Base-by-base conservation (phyloP, 2,797 vertebrate species). In the Pogonophryne albipinna region DNA sequence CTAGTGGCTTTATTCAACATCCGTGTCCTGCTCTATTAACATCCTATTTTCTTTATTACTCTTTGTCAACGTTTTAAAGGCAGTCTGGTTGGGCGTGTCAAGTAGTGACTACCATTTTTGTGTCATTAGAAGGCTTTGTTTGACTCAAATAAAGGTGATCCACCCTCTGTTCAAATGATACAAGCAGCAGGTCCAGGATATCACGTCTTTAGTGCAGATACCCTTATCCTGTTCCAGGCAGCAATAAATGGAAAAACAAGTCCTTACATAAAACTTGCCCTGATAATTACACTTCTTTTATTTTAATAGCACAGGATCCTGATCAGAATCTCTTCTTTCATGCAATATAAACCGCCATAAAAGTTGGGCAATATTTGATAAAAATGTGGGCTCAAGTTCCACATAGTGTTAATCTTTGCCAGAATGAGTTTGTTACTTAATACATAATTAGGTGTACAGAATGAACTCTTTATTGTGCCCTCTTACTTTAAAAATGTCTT, bases 1-100 rank as follows among this genome's bases (percentile, higher is more conserved):
- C 85, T 74, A 52, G 27, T 69, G 63, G 74, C 82, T 88, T 91
- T 86, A 87, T 90, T 90, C 87, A 90, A 93, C 91, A 94, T 94
- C 93, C 92, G 92, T 91, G 85, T 94, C 81, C 89, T 91, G 89
- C 79, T 91, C 82, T 86, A 85, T 84, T 84, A 80, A 92, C 87
- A 89, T 93, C 93, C 92, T 93, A 90, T 91, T 91, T 92, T 89
- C 83, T 87, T 93, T 91, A 91, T 90, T 89, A 56, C 77, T 79
- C 86, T 87, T 92, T 92, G 90, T 89, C 86, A 91, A 86, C 76
- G 65, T 90, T 91, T 92, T 88, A 19, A 72, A 86, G 76, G 66
- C 68, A 78, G 83, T 68, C 60, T 78, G 53, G 52, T 67, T 89
- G 91, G 93, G 93, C 87, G 91, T 56, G 83, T 90, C 89, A 91